Percentiles rank a stretch among this genome's conserved stretches.
phyloP scores from a whole-genome alignment of 2,888 invertebrate species.

The Leucophora obtusa region DNA sequence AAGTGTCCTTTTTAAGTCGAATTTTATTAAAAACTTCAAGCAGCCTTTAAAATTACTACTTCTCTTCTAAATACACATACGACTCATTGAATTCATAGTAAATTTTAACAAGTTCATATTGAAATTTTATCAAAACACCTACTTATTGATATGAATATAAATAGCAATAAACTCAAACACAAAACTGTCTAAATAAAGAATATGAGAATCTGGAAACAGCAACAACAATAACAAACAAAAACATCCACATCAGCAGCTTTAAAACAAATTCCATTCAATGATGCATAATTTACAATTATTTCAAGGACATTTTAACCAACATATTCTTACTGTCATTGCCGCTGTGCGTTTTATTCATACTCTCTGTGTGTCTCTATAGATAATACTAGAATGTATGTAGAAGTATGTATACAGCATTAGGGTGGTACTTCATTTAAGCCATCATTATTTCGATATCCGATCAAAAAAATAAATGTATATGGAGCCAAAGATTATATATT shows the following conservation, averaged over 20 bases:
- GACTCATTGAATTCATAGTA: no score
- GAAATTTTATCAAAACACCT: background rate
- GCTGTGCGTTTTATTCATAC: slow-evolving; percentile 43
- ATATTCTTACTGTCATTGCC: slow-evolving; percentile 53
- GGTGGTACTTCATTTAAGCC: background rate
- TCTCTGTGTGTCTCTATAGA: background rate
- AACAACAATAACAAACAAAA: slow-evolving; percentile 28
- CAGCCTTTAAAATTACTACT: no score
- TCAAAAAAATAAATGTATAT: no score
- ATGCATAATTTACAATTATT: slow-evolving; percentile 77
- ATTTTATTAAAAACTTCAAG: no score
- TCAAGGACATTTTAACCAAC: slow-evolving; percentile 74
- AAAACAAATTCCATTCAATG: slow-evolving; percentile 61
- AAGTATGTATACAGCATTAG: background rate
- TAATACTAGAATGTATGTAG: background rate
- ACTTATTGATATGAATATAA: background rate
- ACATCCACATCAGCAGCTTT: slow-evolving; percentile 25
- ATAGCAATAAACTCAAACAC: background rate
- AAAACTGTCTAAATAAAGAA: background rate
- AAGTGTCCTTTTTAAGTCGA: no score
- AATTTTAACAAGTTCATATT: no score
- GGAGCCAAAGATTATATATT: no score
- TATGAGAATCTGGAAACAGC: background rate
- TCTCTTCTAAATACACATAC: no score
- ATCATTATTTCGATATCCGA: background rate